Evolutionary conservation across 2,888 invertebrate genomes (phyloP).

Genomic region (Pollenia amentaria): DNA sequence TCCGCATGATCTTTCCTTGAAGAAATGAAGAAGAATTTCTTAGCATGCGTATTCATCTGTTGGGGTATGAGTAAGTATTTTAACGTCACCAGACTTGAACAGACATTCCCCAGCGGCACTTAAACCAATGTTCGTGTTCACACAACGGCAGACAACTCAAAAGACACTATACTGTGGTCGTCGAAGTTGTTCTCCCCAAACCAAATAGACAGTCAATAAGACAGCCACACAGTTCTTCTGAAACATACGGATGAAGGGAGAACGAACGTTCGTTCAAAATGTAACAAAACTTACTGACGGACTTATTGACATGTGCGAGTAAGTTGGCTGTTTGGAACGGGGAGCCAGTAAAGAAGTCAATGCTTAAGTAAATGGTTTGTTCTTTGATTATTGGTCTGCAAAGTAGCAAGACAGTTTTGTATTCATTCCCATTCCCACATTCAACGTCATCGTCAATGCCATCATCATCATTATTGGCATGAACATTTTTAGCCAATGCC

Average conservation of each 20-base stretch:
- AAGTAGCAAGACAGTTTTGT: slow-evolving; percentile 56
- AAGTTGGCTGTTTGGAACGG: neutral
- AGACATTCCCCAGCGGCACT: slow-evolving; percentile 71
- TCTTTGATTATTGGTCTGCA: slow-evolving; percentile 63
- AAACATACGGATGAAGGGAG: slow-evolving; percentile 11
- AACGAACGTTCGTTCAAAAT: slow-evolving; percentile 24
- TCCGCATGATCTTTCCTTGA: slow-evolving; percentile 45
- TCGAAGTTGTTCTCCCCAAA: slow-evolving; percentile 30
- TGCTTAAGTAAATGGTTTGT: slow-evolving; percentile 59
- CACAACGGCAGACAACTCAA: slow-evolving; percentile 42
- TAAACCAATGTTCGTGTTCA: slow-evolving; percentile 66
- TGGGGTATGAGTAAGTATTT: slow-evolving; percentile 20
- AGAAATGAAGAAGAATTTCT: slow-evolving; percentile 57
- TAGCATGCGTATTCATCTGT: slow-evolving; percentile 56
- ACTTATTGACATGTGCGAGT: neutral
- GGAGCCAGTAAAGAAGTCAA: slow-evolving; percentile 36
- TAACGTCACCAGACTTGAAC: slow-evolving; percentile 63
- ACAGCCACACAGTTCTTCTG: neutral
- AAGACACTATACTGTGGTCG: slow-evolving; percentile 64
- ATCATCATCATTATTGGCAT: slow-evolving; percentile 36
- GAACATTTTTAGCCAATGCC: slow-evolving; percentile 46
- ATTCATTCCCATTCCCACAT: slow-evolving; percentile 48
- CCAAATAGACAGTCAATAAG: slow-evolving; percentile 37
- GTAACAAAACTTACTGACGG: slow-evolving; percentile 34
- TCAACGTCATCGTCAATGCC: slow-evolving; percentile 46